Conservation (phyloP, 2,797 vertebrate genomes). For the Xenops minutus region DNA sequence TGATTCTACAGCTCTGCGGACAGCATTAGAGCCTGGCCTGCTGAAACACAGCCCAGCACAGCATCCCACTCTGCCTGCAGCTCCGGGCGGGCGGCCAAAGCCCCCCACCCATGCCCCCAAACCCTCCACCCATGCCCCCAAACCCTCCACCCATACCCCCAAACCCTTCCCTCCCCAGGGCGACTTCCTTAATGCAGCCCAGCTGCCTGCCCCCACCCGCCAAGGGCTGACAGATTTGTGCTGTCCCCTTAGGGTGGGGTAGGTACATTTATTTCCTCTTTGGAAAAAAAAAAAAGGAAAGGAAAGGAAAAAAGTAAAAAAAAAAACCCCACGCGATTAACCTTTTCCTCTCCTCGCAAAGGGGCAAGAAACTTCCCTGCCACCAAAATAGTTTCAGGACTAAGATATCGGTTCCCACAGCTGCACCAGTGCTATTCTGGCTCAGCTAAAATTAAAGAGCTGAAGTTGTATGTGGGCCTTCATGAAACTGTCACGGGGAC, state of each 20-base stretch:
- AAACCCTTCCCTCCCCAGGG: not conserved
- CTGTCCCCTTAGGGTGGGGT: slow-evolving; percentile 40
- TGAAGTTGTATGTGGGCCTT: not conserved
- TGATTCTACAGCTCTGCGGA: not conserved
- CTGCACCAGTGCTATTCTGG: not conserved
- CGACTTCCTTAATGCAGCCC: slow-evolving; percentile 34
- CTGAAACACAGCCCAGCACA: not conserved
- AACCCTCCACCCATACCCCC: not conserved
- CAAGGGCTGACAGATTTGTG: slow-evolving; percentile 48
- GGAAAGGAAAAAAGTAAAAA: not conserved
- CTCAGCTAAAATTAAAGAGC: slow-evolving; percentile 32
- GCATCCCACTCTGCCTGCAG: not conserved
- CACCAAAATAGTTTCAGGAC: not conserved
- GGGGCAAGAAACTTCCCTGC: not conserved
- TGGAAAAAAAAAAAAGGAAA: not conserved
- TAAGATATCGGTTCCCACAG: not conserved
- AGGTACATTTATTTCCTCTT: slow-evolving; percentile 18
- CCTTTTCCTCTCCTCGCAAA: not conserved
- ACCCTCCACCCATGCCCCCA: not conserved
- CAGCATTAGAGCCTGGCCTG: not conserved
- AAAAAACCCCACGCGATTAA: not conserved
- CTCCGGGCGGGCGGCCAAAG: not conserved
- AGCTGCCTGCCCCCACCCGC: slow-evolving; percentile 22
- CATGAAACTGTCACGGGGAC: not conserved
- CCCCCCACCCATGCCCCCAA: not conserved